Percentiles rank a stretch among this genome's conserved stretches.
These are phyloP conservation scores for Spea multiplicata DNA, from an alignment of 2,113 vertebrate genomes.

Conservation along the genomic window DNA sequence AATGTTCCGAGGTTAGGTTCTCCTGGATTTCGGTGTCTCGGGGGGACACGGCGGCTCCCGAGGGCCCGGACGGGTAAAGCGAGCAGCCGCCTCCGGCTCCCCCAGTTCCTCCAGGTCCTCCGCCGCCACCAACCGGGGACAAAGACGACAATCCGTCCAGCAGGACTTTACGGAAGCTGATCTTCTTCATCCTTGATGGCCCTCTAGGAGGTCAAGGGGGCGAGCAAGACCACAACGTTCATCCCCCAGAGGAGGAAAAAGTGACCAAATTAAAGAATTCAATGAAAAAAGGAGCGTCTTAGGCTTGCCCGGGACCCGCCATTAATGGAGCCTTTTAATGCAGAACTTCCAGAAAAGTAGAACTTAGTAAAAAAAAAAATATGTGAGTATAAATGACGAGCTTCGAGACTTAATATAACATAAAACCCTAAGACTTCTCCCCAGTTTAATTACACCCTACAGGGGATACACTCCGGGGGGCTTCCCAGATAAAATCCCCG, in stretches of 20 bases:
- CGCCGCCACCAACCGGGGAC: constrained; percentile 70
- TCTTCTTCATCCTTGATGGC: constrained; percentile 89
- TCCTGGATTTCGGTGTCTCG: constrained; percentile 86
- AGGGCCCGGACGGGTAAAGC: constrained; percentile 72
- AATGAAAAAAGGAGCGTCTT: not conserved
- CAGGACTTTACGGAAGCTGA: constrained; percentile 93
- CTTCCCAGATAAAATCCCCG: too few relatives aligned
- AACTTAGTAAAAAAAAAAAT: not conserved
- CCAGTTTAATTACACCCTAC: not conserved
- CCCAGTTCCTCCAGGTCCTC: constrained; percentile 57
- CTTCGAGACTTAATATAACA: not conserved
- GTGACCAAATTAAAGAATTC: not conserved
- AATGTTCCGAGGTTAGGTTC: constrained; percentile 89
- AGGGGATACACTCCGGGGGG: not conserved
- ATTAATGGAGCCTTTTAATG: not conserved
- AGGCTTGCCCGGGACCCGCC: not conserved
- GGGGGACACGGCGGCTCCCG: constrained; percentile 74
- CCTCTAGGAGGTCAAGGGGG: constrained; percentile 18
- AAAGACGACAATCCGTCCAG: constrained; percentile 94
- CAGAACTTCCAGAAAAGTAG: not conserved
- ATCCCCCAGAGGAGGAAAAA: constrained; percentile 14
- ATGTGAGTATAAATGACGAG: not conserved
- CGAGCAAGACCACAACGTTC: constrained; percentile 3
- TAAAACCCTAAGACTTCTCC: not conserved
- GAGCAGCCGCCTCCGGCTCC: constrained; percentile 62